Evolutionary conservation across 2,113 vertebrate genomes (phyloP), one percentile per base, ranked within the genome.

Genomic region (Hippocampus guttulatus): DNA sequence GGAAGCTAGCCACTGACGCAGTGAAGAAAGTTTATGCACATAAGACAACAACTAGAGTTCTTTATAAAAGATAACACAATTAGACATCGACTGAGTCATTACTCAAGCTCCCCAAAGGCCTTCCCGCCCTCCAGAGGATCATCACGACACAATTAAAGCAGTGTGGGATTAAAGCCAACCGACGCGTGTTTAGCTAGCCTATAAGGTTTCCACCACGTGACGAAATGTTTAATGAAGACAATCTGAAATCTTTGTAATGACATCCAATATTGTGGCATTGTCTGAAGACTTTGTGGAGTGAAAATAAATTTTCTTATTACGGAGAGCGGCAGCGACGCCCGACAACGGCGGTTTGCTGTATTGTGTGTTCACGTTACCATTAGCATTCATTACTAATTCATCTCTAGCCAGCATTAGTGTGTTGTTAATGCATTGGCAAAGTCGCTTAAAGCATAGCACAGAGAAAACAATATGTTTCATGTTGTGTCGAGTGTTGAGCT

Each of bases 351-450:
- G 75, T 76, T 64, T 33, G 64, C 75, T 70, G 81, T 57, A 70
- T 75, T 77, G 75, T 84, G 81, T 80, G 73, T 21, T n/a, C n/a
- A 81, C 25, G 70, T 83, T 78, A 80, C 67, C 82, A 83, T 87
- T 78, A 82, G 81, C 72, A 84, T 88, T 88, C 90, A 91, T 92
- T 82, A 92, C 90, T 91, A 89, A 91, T 92, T 91, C 86, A 92
- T 81, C 80, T 69, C 75, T 51, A 83, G 82, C 82, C 84, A 84
- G 81, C 83, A 84, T 88, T 86, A 86, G 83, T 74, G 69, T 88
- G 85, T 91, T 72, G 77, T 70, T 91, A 83, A 92, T 88, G 74
- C 87, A 83, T 80, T 71, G 81, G 86, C 88, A 91, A 88, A 79
- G 51, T 14, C 57, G 67, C 78, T 83, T 68, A 82, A 86, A 86